Base-by-base conservation (phyloP, 1,140 invertebrate genomes). In the Caenorhabditis brenneri region DNA sequence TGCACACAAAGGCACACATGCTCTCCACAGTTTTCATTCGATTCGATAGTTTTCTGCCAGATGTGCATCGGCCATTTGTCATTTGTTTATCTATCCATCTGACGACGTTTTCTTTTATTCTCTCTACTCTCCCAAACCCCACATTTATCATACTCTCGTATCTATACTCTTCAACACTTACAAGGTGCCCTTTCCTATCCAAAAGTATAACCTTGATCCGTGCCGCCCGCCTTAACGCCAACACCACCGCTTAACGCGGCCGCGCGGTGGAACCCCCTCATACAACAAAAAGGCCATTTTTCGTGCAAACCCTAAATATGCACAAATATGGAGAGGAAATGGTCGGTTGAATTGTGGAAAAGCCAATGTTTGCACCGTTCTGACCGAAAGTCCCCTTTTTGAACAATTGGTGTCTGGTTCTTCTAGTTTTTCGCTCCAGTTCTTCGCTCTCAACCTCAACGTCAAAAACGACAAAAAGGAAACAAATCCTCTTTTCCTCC, bases 141-240 rank as follows among this genome's bases (percentile, higher is more conserved):
- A 74, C 27, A 42, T 12, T 74, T 74, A 74, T 74, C 65, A 27
- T 42, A 5, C n/a, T 12, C 22, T 46, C 6, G 42, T 46, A 74
- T 74, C 65, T 74, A 42, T n/a, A 10, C 65, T n/a, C 10, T 15
- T 24, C 29, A 42, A 1, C 33, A 4, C 36, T 24, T 15, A 36
- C 31, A 65, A 33, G 60, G 65, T 74, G 36, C 65, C 65, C 65
- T 74, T n/a, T 27, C 3, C 24, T 6, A 58, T 42, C 36, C 6
- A 74, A 42, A 42, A 74, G 65, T 74, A 42, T 74, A 74, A 74
- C 65, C 65, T 74, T 74, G 65, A 74, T 74, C 65, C 65, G 65
- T 74, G 65, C 65, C 65, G 65, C 42, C 65, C 65, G 65, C 65
- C 65, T 74, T 74, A 74, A 65, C 60, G 60, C 16, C 31, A 65